Evolutionary conservation across 2,888 invertebrate genomes (phyloP).

Genomic region (Rotaria socialis): DNA sequence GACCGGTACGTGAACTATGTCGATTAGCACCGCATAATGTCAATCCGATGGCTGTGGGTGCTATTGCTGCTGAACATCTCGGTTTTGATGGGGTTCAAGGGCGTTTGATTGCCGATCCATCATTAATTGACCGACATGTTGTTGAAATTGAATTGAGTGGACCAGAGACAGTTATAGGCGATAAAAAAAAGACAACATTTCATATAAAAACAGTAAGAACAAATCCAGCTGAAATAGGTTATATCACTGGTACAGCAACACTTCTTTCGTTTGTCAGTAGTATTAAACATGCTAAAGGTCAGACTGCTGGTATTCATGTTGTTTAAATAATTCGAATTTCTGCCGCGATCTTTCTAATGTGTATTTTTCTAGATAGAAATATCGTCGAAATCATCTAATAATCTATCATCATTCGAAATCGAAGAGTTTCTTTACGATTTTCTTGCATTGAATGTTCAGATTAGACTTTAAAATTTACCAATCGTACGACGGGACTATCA

Average conservation of each 20-base stretch:
- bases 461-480: no score
- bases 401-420: no score
- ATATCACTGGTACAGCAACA: conserved; percentile 63
- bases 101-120: conserved; percentile 62
- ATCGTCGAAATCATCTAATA: no score
- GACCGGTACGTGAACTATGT: conserved; percentile 61
- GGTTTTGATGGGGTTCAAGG: conserved; percentile 63
- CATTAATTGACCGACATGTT: conserved; percentile 62
- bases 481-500: no score
- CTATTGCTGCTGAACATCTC: conserved; percentile 62
- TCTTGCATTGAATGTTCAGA: no score
- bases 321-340: not conserved
- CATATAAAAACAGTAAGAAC: conserved; percentile 57
- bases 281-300: conserved; percentile 49
- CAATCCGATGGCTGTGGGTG: conserved; percentile 65
- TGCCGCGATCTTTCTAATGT: not conserved
- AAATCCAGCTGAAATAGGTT: conserved; percentile 62
- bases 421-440: no score
- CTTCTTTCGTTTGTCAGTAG: conserved; percentile 62
- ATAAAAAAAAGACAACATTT: conserved; percentile 48
- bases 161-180: conserved; percentile 50
- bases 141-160: conserved; percentile 62
- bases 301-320: not conserved
- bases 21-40: conserved; percentile 65
- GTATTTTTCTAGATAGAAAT: not conserved